Conservation (phyloP, 2,888 invertebrate species). For the Drosophila engyochracea region DNA sequence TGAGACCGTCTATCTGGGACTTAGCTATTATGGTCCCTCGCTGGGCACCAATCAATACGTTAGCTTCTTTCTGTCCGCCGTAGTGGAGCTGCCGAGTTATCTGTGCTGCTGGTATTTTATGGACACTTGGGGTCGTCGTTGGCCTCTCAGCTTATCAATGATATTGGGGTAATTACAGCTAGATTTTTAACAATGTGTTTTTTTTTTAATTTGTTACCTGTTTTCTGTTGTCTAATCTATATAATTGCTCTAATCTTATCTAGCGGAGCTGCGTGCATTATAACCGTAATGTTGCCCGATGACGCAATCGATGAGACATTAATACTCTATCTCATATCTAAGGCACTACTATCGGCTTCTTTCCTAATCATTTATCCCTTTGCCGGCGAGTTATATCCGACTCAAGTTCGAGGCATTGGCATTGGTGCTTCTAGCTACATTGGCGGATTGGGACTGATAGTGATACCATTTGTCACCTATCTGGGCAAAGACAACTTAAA, state of each 20-base stretch:
- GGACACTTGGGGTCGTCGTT: constrained; percentile 94
- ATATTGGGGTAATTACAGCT: constrained; percentile 89
- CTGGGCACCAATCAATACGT: constrained; percentile 95
- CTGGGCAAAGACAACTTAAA: constrained; percentile 94
- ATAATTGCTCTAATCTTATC: not conserved
- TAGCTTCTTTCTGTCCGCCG: constrained; percentile 94
- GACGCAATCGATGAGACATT: constrained; percentile 91
- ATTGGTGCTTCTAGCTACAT: constrained; percentile 96
- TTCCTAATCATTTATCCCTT: constrained; percentile 97
- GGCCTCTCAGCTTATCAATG: constrained; percentile 95
- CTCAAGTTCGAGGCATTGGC: constrained; percentile 94
- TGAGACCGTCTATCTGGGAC: constrained; percentile 95
- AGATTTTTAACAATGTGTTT: fast-evolving
- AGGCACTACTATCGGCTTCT: constrained; percentile 95
- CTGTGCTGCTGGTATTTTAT: constrained; percentile 94
- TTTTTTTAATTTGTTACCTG: constrained; percentile 87
- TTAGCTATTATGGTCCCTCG: constrained; percentile 96
- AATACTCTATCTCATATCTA: constrained; percentile 92
- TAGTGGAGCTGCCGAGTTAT: constrained; percentile 96
- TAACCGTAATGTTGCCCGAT: constrained; percentile 92
- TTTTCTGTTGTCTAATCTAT: constrained; percentile 83
- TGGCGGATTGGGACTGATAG: constrained; percentile 94
- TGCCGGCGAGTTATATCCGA: constrained; percentile 96
- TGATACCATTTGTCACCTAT: constrained; percentile 96
- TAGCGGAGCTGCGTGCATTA: constrained; percentile 93